Conservation (phyloP, 2,888 invertebrate genomes). For the Osmoderma eremita region DNA sequence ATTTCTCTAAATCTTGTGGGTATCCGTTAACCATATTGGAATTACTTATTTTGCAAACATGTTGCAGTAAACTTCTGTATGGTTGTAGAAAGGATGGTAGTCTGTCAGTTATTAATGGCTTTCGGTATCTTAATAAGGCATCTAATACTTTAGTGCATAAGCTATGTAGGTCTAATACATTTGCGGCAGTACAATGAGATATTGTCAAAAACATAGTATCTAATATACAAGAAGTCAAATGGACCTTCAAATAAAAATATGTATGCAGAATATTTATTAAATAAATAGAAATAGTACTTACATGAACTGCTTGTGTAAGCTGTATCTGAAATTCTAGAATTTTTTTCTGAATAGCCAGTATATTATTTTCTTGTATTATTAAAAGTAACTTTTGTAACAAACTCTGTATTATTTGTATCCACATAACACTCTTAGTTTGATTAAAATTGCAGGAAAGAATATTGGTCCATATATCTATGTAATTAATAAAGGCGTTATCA, state of each 20-base stretch:
- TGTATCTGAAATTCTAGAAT: constrained; percentile 54
- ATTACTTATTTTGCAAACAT: constrained; percentile 55
- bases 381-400: constrained; percentile 52
- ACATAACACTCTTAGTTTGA: constrained; percentile 53
- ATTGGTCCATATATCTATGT: constrained; percentile 55
- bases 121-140: constrained; percentile 56
- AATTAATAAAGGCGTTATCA: constrained; percentile 43
- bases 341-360: constrained; percentile 50
- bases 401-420: constrained; percentile 53
- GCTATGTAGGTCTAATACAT: constrained; percentile 51
- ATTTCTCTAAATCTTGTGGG: constrained; percentile 54
- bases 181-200: constrained; percentile 37
- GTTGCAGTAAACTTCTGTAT: constrained; percentile 56
- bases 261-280: not conserved
- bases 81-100: constrained; percentile 59
- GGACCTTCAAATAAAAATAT: constrained; percentile 33
- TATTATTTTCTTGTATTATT: constrained; percentile 47
- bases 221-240: constrained; percentile 48
- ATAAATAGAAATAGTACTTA: constrained; percentile 1
- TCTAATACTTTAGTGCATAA: constrained; percentile 54
- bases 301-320: constrained; percentile 51
- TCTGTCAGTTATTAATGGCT: constrained; percentile 58
- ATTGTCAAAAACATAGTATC: constrained; percentile 13
- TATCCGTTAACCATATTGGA: constrained; percentile 46
- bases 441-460: constrained; percentile 57